Conservation (phyloP, 2,888 invertebrate genomes). For the Sacculina carcini region DNA sequence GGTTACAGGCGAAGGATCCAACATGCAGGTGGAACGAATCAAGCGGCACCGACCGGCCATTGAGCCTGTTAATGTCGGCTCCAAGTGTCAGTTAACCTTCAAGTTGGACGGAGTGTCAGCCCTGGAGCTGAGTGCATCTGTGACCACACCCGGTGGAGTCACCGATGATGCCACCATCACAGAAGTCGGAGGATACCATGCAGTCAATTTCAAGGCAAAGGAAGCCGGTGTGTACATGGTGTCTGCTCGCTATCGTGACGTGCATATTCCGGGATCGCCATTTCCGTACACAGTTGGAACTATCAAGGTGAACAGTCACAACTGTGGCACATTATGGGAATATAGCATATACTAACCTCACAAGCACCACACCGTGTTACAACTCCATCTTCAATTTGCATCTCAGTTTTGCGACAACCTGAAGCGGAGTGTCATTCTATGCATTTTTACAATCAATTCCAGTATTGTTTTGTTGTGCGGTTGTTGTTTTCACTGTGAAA, state of each 20-base stretch:
- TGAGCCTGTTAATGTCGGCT: slow-evolving; percentile 81
- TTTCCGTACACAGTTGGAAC: slow-evolving; percentile 80
- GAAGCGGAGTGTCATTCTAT: too few relatives aligned
- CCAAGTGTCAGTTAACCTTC: slow-evolving; percentile 83
- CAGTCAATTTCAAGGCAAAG: slow-evolving; percentile 81
- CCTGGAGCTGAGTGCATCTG: slow-evolving; percentile 71
- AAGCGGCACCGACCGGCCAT: slow-evolving; percentile 75
- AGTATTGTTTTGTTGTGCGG: too few relatives aligned
- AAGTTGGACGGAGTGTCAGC: slow-evolving; percentile 90
- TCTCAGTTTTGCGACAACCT: too few relatives aligned
- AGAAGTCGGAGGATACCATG: slow-evolving; percentile 69
- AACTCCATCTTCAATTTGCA: too few relatives aligned
- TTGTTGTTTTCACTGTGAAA: too few relatives aligned
- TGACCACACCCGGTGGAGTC: slow-evolving; percentile 81
- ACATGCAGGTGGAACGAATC: slow-evolving; percentile 77
- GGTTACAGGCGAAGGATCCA: slow-evolving; percentile 69
- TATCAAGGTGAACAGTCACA: background rate
- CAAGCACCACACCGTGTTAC: too few relatives aligned
- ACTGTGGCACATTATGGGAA: background rate
- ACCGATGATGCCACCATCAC: slow-evolving; percentile 85
- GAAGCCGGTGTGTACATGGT: slow-evolving; percentile 92
- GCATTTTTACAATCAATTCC: too few relatives aligned
- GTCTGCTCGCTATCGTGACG: slow-evolving; percentile 90
- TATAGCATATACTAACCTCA: background rate
- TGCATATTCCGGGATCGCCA: slow-evolving; percentile 92